These are phyloP conservation scores for Amblyopsis hoosieri DNA, from an alignment of 2,797 vertebrate genomes.

Conservation along the genomic window DNA sequence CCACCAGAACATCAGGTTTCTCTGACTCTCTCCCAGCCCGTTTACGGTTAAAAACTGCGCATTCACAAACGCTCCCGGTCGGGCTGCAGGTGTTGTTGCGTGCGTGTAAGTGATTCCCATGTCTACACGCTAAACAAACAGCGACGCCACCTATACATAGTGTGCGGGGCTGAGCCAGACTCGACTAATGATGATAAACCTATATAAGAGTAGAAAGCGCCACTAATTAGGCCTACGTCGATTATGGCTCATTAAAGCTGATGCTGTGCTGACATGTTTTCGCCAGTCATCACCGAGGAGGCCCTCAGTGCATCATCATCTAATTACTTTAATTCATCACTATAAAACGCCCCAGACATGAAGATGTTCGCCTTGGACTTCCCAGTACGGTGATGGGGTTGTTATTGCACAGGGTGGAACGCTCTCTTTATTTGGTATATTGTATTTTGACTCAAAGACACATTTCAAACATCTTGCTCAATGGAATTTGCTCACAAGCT, in stretches of 20 bases:
- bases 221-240: constrained; percentile 69
- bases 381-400: neutral
- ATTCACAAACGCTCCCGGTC: constrained; percentile 30
- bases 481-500: neutral
- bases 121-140: constrained; percentile 73
- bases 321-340: constrained; percentile 57
- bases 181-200: constrained; percentile 77
- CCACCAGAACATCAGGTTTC: neutral
- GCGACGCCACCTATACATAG: constrained; percentile 57
- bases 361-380: constrained; percentile 6
- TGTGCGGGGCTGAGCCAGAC: constrained; percentile 51
- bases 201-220: constrained; percentile 61
- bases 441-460: neutral
- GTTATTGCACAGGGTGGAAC: neutral
- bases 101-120: constrained; percentile 69
- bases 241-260: constrained; percentile 70
- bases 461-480: constrained; percentile 8
- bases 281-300: constrained; percentile 55
- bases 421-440: neutral
- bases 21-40: neutral
- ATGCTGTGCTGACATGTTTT: constrained; percentile 67
- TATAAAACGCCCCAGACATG: constrained; percentile 16
- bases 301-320: constrained; percentile 48
- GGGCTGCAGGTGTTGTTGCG: constrained; percentile 50
- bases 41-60: constrained; percentile 34